Conservation (phyloP, 2,888 invertebrate genomes). For the Charanyca ferruginea region DNA sequence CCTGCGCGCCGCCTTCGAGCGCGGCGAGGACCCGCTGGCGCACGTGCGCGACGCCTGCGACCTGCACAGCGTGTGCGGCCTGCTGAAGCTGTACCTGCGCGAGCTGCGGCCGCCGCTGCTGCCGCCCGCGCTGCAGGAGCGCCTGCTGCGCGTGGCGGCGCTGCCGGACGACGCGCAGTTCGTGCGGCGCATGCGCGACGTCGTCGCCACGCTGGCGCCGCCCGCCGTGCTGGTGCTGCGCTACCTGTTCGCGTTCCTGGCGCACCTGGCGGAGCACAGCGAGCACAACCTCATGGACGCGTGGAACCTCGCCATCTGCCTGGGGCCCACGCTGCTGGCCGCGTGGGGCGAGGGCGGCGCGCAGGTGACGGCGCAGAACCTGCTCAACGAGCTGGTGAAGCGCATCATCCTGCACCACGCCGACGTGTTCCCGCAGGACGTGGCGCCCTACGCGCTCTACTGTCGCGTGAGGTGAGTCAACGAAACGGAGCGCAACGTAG, state of each 20-base stretch:
- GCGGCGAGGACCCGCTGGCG: conserved; percentile 98
- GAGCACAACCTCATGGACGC: conserved; percentile 99
- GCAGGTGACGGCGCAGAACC: conserved; percentile 96
- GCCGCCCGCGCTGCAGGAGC: conserved; percentile 92
- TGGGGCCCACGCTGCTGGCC: conserved; percentile 98
- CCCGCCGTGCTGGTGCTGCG: conserved; percentile 97
- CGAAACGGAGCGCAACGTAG: too few relatives aligned
- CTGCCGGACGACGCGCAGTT: conserved; percentile 91
- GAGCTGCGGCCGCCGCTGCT: conserved; percentile 94
- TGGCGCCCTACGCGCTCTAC: conserved; percentile 95
- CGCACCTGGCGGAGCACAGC: conserved; percentile 91
- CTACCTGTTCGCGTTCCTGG: conserved; percentile 98
- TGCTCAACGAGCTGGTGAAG: conserved; percentile 98
- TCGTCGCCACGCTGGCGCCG: conserved; percentile 95
- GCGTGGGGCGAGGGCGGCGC: conserved; percentile 97
- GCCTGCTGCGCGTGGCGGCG: conserved; percentile 90
- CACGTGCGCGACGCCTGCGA: conserved; percentile 97
- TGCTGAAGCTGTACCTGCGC: conserved; percentile 97
- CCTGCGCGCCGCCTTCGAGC: conserved; percentile 96
- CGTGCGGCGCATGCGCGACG: conserved; percentile 89
- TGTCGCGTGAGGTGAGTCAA: conserved; percentile 38
- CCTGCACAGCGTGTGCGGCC: conserved; percentile 98
- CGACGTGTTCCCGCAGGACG: conserved; percentile 95
- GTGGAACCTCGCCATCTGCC: conserved; percentile 99
- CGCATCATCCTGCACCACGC: conserved; percentile 97